Conservation (phyloP, 1,140 invertebrate species). For the Sipha flava region DNA sequence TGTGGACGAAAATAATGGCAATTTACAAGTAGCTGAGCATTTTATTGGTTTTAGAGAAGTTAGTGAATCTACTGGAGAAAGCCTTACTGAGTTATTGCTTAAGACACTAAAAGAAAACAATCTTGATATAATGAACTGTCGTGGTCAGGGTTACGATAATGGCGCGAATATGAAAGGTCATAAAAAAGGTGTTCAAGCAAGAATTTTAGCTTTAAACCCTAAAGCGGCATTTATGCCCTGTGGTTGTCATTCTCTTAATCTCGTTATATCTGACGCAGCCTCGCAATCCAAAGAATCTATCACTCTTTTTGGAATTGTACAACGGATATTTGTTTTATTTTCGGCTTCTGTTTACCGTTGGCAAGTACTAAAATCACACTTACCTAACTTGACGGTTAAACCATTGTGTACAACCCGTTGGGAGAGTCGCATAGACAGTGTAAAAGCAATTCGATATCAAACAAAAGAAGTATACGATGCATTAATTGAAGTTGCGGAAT, state of each 20-base stretch:
- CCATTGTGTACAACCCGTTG: slow-evolving; percentile 9
- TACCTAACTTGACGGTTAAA: not conserved
- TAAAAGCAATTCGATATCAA: slow-evolving; percentile 26
- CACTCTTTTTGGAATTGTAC: no score
- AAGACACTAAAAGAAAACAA: not conserved
- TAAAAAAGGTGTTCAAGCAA: not conserved
- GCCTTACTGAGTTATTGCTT: slow-evolving; percentile 20
- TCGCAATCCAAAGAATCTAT: no score
- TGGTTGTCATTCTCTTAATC: not conserved
- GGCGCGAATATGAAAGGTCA: not conserved
- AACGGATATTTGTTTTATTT: not conserved
- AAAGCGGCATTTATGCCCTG: not conserved
- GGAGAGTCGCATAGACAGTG: not conserved
- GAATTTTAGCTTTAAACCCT: not conserved
- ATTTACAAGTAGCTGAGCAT: slow-evolving; percentile 2
- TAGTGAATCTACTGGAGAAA: slow-evolving; percentile 31
- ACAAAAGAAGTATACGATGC: slow-evolving; percentile 29
- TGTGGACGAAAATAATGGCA: slow-evolving; percentile 21
- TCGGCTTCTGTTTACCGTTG: slow-evolving; percentile 5
- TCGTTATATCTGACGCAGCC: not conserved
- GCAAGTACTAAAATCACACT: not conserved
- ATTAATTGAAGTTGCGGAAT: slow-evolving; percentile 37
- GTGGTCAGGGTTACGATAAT: not conserved
- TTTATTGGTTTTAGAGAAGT: slow-evolving; percentile 24
- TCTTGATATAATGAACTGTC: not conserved